These are phyloP conservation scores for Bradypodion ventrale DNA, from an alignment of 2,797 vertebrate genomes.

Conservation along the genomic window DNA sequence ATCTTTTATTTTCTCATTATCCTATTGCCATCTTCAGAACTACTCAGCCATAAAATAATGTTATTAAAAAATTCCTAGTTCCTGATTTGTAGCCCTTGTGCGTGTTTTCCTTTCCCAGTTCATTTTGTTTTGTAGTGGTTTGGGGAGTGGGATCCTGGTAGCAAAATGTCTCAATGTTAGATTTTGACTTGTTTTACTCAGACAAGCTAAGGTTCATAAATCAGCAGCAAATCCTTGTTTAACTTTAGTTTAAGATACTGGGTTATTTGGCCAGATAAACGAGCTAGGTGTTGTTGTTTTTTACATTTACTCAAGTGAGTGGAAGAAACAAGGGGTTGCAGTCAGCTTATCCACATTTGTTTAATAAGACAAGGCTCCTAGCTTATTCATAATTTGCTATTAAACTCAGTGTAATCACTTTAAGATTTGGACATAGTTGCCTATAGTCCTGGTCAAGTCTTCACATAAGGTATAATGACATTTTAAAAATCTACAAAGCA, in stretches of 20 bases:
- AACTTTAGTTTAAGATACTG: too few species aligned
- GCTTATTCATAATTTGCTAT: too few species aligned
- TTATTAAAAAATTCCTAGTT: not conserved
- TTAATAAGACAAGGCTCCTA: too few species aligned
- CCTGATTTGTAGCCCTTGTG: not conserved
- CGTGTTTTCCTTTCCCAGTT: not conserved
- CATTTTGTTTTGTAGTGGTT: not conserved
- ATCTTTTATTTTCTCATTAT: slow-evolving; percentile 25
- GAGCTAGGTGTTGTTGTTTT: too few species aligned
- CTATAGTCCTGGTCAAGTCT: not conserved
- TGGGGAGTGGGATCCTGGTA: not conserved
- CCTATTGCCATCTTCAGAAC: not conserved
- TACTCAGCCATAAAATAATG: not conserved
- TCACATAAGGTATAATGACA: not conserved
- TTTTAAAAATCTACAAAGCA: not conserved
- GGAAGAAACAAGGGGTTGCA: too few species aligned
- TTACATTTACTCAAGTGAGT: too few species aligned
- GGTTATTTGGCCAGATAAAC: too few species aligned
- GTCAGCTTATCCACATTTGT: too few species aligned
- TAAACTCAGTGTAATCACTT: not conserved
- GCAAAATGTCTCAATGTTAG: not conserved
- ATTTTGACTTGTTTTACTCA: too few species aligned
- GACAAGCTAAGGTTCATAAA: too few species aligned
- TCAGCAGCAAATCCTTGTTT: too few species aligned
- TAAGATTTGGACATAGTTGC: not conserved